Evolutionary conservation across 1,140 invertebrate species (phyloP).

Genomic region (Macrocentrus cingulum): DNA sequence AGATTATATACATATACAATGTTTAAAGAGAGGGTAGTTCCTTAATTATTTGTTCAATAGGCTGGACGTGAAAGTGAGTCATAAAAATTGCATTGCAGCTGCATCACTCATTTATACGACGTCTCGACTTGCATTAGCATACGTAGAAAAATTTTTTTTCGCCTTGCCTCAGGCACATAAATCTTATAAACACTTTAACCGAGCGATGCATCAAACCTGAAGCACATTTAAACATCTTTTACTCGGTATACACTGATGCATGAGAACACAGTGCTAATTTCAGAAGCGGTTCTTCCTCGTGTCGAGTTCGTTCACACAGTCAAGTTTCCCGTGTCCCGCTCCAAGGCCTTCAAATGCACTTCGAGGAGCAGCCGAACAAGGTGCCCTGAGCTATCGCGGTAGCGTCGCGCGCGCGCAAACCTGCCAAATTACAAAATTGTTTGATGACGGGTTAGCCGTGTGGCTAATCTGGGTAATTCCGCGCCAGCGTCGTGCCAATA

Average conservation of each 20-base stretch:
- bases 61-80: too few relatives aligned
- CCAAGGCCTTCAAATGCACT: slow-evolving; percentile 1
- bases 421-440: slow-evolving; percentile 50
- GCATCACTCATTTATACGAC: too few relatives aligned
- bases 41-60: too few relatives aligned
- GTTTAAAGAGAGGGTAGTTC: too few relatives aligned
- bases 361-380: too few relatives aligned
- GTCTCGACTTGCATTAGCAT: slow-evolving; percentile 8
- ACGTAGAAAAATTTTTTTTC: not conserved
- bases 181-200: slow-evolving; percentile 21
- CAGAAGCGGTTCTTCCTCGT: slow-evolving; percentile 3
- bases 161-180: not conserved
- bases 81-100: not conserved
- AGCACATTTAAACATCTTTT: slow-evolving; percentile 17
- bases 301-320: not conserved
- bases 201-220: slow-evolving; percentile 13
- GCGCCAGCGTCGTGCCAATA: slow-evolving; percentile 39
- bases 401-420: slow-evolving; percentile 25
- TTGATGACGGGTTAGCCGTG: slow-evolving; percentile 40
- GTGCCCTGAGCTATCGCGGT: too few relatives aligned
- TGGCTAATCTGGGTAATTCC: slow-evolving; percentile 38
- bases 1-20: too few relatives aligned
- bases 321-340: not conserved
- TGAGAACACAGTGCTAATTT: slow-evolving; percentile 11
- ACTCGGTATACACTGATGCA: not conserved